phyloP scores from a whole-genome alignment of 2,888 invertebrate genomes.

The Cryptocephalus primarius region DNA sequence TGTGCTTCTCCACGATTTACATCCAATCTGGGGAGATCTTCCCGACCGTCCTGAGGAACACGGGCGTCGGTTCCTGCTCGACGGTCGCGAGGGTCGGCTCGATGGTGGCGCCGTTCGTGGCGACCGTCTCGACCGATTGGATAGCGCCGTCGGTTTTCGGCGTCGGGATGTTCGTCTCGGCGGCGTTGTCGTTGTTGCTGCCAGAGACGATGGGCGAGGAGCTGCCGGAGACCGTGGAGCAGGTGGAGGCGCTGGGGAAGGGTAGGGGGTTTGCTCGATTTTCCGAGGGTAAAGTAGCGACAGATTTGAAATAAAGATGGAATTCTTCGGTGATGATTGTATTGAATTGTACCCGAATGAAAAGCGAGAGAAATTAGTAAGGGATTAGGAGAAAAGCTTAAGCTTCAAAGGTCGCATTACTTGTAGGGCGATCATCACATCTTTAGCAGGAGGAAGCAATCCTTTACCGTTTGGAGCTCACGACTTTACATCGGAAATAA shows the following conservation, averaged over 20 bases:
- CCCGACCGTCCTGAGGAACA: conserved; percentile 79
- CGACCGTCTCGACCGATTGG: conserved; percentile 38
- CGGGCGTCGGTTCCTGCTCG: conserved; percentile 74
- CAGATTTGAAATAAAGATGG: no score
- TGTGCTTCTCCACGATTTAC: background rate
- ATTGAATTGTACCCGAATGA: no score
- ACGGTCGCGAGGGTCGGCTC: conserved; percentile 78
- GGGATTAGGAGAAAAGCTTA: no score
- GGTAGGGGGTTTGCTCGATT: no score
- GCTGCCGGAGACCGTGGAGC: conserved; percentile 69
- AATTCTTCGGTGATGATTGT: no score
- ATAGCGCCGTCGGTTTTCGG: conserved; percentile 62
- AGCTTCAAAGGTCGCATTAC: no score
- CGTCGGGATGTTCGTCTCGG: conserved; percentile 53
- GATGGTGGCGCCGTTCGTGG: conserved; percentile 70
- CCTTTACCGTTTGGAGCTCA: no score
- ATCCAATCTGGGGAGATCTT: conserved; percentile 47
- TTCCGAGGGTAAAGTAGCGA: no score
- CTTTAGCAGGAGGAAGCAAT: no score
- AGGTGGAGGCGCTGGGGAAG: conserved; percentile 46
- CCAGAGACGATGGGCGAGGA: conserved; percentile 69
- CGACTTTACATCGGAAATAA: no score
- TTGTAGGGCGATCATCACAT: no score
- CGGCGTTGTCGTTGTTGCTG: conserved; percentile 52
- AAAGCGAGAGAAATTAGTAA: no score